Evolutionary conservation across 2,797 vertebrate species (phyloP).

Genomic region (Pachyuromys duprasi): DNA sequence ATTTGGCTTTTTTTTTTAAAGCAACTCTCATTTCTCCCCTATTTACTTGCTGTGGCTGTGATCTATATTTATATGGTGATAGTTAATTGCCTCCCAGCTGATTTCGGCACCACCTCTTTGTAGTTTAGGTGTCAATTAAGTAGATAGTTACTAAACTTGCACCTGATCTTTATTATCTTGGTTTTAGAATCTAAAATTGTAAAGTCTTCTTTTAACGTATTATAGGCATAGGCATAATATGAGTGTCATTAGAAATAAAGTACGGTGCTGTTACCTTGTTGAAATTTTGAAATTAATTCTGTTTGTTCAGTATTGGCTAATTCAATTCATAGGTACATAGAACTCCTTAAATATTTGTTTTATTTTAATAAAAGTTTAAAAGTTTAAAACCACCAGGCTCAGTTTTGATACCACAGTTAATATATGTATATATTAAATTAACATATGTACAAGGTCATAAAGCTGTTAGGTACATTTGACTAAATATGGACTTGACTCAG

Average conservation of each 20-base stretch:
- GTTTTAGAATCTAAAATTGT: slow-evolving; percentile 55
- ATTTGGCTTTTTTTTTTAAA: slow-evolving; percentile 23
- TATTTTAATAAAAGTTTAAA: slow-evolving; percentile 48
- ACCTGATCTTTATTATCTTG: slow-evolving; percentile 45
- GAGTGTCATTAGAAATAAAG: neutral
- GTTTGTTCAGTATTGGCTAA: neutral
- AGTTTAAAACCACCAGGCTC: neutral
- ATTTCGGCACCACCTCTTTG: slow-evolving; percentile 71
- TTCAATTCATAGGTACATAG: slow-evolving; percentile 11
- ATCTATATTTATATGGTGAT: slow-evolving; percentile 12
- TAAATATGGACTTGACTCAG: neutral
- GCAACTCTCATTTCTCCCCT: slow-evolving; percentile 37
- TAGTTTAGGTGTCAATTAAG: slow-evolving; percentile 74
- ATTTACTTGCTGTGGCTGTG: slow-evolving; percentile 40
- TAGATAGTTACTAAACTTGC: slow-evolving; percentile 3
- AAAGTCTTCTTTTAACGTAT: slow-evolving; percentile 15
- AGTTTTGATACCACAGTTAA: neutral
- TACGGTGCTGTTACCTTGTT: slow-evolving; percentile 15
- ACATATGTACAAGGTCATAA: neutral
- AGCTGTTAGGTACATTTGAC: neutral
- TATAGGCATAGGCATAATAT: neutral
- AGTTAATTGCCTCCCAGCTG: slow-evolving; percentile 70
- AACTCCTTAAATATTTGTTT: neutral
- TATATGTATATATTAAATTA: neutral
- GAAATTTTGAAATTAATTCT: slow-evolving; percentile 5